Evolutionary conservation across 2,113 vertebrate species (phyloP).

Genomic region (Campylomormyrus tamandua): DNA sequence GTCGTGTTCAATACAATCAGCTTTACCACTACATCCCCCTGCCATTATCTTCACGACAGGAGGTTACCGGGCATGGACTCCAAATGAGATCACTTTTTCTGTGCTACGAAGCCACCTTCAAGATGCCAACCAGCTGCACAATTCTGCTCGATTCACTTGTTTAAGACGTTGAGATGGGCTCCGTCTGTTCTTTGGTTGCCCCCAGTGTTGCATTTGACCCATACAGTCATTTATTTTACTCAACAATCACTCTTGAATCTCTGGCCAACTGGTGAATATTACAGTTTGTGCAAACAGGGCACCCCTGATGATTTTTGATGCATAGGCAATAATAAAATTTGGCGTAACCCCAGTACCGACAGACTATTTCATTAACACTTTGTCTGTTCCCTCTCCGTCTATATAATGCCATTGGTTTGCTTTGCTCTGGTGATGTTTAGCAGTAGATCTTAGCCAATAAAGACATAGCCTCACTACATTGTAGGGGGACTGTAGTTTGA

Average conservation of each 20-base stretch:
- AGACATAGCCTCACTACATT: not conserved
- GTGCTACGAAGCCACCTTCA: not conserved
- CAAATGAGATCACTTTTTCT: not conserved
- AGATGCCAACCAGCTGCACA: not conserved
- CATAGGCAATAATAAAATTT: not conserved
- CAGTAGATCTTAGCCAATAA: not conserved
- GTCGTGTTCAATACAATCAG: not conserved
- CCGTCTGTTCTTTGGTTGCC: not conserved
- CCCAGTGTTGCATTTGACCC: not conserved
- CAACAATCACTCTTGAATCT: not conserved
- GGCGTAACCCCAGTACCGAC: not conserved
- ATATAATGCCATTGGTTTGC: not conserved
- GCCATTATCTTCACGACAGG: not conserved
- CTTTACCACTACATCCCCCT: not conserved
- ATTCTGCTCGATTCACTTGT: not conserved
- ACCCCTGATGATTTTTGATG: not conserved
- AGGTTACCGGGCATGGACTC: not conserved
- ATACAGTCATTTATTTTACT: not conserved
- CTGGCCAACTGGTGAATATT: not conserved
- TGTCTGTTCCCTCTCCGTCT: not conserved
- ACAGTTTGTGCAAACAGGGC: not conserved
- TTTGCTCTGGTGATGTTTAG: not conserved
- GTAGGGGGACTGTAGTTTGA: not conserved
- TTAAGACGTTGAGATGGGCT: not conserved
- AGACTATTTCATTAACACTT: not conserved